Evolutionary conservation across 2,797 vertebrate genomes (phyloP), one percentile per base, ranked within the genome.

Genomic region (Oophaga sylvatica): DNA sequence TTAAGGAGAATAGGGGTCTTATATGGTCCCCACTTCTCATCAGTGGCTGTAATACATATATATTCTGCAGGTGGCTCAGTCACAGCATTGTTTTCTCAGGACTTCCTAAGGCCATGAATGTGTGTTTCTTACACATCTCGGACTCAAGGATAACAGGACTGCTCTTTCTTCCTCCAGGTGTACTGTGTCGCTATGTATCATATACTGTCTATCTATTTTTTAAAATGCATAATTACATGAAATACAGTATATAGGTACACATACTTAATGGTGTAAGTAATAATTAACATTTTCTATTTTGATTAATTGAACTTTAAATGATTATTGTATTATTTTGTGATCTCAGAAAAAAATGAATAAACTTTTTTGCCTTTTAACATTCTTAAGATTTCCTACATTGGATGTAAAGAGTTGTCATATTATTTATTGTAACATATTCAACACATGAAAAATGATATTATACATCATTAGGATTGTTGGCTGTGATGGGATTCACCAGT

Each of bases 401-500:
- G 3, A 48, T 73, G 35, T 22, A 22, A 73, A 73, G 17, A 2
- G 20, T 10, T 73, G 71, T 73, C 19, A 22, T 73, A 20, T 45
- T 73, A 73, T 73, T 84, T 80, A 71, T 73, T 73, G 5, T 63
- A 63, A 60, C 7, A 65, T 80, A 77, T 63, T 41, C 29, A 86
- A 60, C 19, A 78, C 62, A 35, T 85, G 70, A 62, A 89, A 86
- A 82, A 83, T 70, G 79, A 59, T 22, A 81, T 56, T 81, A 68
- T 10, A 85, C 77, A 80, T 63, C 77, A 83, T 89, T 79, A 45
- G 13, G 56, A 76, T 77, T 89, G 81, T 81, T 86, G 80, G 84
- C 73, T 86, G 88, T 70, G 80, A 78, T 83, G 88, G 84, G 84
- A 89, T 77, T 67, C 88, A 83, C 84, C 88, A 82, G 79, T 71